phyloP scores from a whole-genome alignment of 2,888 invertebrate genomes.

The Eupithecia exiguata region DNA sequence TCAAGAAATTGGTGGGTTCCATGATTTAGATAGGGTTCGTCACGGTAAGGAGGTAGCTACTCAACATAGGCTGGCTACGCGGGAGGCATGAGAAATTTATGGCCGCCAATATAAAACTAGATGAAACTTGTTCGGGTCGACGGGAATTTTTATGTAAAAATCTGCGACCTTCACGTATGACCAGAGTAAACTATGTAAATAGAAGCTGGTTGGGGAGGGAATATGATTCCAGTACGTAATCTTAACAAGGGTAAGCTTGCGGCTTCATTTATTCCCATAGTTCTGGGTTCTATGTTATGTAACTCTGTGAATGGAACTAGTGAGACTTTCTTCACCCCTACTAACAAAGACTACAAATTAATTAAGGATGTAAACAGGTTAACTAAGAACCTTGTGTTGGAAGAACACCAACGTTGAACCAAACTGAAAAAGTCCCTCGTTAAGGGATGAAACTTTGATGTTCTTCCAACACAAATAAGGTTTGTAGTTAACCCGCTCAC shows the following conservation, averaged over 20 bases:
- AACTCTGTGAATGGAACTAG: not conserved
- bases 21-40: constrained; percentile 71
- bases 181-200: constrained; percentile 31
- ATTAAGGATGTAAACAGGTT: too few species aligned
- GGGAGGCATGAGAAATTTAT: constrained; percentile 68
- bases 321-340: not conserved
- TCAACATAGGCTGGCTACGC: constrained; percentile 61
- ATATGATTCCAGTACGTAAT: not conserved
- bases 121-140: constrained; percentile 56
- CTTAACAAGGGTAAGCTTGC: not conserved
- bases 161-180: constrained; percentile 42
- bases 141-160: constrained; percentile 54
- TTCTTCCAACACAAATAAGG: too few species aligned
- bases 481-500: too few species aligned
- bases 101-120: constrained; percentile 71
- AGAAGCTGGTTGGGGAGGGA: not conserved
- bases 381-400: too few species aligned
- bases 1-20: constrained; percentile 77
- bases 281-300: not conserved
- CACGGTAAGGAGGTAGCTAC: constrained; percentile 63
- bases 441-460: too few species aligned
- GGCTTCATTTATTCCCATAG: not conserved
- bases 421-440: too few species aligned
- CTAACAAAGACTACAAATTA: not conserved
- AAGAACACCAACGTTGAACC: too few species aligned